Evolutionary conservation across 2,888 invertebrate genomes (phyloP).

Genomic region (Troides helena): DNA sequence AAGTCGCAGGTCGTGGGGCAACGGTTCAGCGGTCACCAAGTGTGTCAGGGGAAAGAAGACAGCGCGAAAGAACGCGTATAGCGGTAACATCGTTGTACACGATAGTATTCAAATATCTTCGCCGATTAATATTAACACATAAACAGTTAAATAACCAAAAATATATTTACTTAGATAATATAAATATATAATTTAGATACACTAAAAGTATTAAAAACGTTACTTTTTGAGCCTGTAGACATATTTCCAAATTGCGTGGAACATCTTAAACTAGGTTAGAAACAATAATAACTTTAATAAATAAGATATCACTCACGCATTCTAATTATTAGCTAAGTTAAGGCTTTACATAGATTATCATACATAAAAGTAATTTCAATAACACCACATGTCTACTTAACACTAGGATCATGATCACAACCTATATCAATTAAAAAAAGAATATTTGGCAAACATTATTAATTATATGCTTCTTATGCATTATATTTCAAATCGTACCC

Average conservation of each 20-base stretch:
- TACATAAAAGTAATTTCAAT: too few relatives aligned
- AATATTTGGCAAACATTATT: neutral
- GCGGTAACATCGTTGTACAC: neutral
- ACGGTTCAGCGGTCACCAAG: conserved; percentile 55
- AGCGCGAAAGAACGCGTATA: conserved; percentile 16
- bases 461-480: neutral
- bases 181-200: too few relatives aligned
- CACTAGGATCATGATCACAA: too few relatives aligned
- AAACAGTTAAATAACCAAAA: neutral
- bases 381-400: too few relatives aligned
- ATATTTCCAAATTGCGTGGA: too few relatives aligned
- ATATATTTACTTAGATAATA: too few relatives aligned
- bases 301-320: too few relatives aligned
- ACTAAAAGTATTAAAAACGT: too few relatives aligned
- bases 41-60: conserved; percentile 43
- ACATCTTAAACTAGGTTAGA: too few relatives aligned
- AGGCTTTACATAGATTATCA: too few relatives aligned
- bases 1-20: conserved; percentile 56
- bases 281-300: too few relatives aligned
- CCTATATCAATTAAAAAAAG: neutral
- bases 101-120: neutral
- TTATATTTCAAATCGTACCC: neutral
- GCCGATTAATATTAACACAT: neutral
- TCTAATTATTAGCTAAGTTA: too few relatives aligned
- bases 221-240: neutral